Evolutionary conservation across 2,888 invertebrate species (phyloP).

Genomic region (Trissolcus brochymenae): DNA sequence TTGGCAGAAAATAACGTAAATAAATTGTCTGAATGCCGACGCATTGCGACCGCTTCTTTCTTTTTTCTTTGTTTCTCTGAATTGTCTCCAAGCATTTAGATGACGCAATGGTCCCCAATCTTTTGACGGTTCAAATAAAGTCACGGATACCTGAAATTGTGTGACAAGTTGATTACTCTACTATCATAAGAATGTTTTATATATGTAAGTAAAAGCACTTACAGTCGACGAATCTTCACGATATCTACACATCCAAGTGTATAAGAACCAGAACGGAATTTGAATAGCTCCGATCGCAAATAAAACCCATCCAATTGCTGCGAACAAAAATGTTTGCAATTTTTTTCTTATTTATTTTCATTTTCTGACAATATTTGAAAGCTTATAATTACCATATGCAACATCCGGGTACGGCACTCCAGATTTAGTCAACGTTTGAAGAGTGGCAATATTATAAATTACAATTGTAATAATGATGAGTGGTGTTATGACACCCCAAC

Average conservation of each 20-base stretch:
- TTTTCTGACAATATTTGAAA: neutral
- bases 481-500: conserved; percentile 87
- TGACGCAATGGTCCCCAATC: conserved; percentile 74
- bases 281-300: conserved; percentile 78
- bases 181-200: neutral
- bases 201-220: conserved; percentile 11
- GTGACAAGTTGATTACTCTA: neutral
- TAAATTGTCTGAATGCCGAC: conserved; percentile 55
- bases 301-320: conserved; percentile 78
- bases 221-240: conserved; percentile 61
- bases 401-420: conserved; percentile 56
- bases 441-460: conserved; percentile 82
- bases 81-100: conserved; percentile 71
- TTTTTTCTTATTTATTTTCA: neutral
- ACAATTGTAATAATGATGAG: conserved; percentile 84
- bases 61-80: conserved; percentile 66
- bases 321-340: conserved; percentile 29
- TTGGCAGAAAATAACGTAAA: conserved; percentile 56
- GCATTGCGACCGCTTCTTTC: conserved; percentile 57
- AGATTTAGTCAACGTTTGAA: conserved; percentile 81
- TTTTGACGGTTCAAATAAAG: conserved; percentile 67
- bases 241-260: conserved; percentile 65
- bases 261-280: conserved; percentile 75
- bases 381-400: conserved; percentile 32
- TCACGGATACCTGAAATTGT: conserved; percentile 65